A percentile compares a stretch with the other conserved stretches of the same genome.
These are phyloP conservation scores for Boloria euphrosyne DNA, from an alignment of 2,888 invertebrate genomes.

Conservation along the genomic window DNA sequence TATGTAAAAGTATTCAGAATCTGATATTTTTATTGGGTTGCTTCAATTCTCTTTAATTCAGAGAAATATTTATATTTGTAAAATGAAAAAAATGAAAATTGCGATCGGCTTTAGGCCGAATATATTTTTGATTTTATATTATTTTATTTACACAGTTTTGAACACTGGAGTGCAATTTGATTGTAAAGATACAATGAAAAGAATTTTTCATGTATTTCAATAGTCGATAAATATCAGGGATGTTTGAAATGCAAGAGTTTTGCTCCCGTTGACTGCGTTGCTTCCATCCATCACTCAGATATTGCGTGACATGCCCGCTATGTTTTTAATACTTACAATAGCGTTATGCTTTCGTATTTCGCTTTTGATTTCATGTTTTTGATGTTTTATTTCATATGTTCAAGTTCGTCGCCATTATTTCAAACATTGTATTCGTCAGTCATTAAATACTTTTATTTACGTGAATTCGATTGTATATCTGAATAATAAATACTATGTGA, in stretches of 20 bases:
- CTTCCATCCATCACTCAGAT: conserved; percentile 67
- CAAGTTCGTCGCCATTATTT: too few relatives aligned
- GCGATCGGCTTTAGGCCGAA: too few relatives aligned
- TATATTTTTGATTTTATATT: too few relatives aligned
- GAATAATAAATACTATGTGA: too few relatives aligned
- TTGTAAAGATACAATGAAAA: neutral
- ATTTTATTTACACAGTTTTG: neutral
- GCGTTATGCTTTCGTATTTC: conserved; percentile 8
- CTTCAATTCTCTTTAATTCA: too few relatives aligned
- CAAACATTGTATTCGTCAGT: too few relatives aligned
- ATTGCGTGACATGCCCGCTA: conserved; percentile 51
- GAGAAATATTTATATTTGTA: too few relatives aligned
- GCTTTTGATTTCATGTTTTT: conserved; percentile 17
- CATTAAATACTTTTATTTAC: too few relatives aligned
- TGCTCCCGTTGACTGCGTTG: conserved; percentile 27
- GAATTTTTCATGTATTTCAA: neutral
- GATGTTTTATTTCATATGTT: neutral
- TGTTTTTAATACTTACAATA: conserved; percentile 32
- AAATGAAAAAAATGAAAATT: too few relatives aligned
- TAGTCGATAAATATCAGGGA: conserved; percentile 5
- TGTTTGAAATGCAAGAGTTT: conserved; percentile 44
- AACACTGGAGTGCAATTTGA: neutral
- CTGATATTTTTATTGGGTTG: too few relatives aligned
- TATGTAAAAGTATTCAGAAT: too few relatives aligned
- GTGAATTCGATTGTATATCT: too few relatives aligned